Percentiles rank a stretch among this genome's conserved stretches.
Conservation (phyloP, 2,888 invertebrate species). For the Tetragnatha montana region DNA sequence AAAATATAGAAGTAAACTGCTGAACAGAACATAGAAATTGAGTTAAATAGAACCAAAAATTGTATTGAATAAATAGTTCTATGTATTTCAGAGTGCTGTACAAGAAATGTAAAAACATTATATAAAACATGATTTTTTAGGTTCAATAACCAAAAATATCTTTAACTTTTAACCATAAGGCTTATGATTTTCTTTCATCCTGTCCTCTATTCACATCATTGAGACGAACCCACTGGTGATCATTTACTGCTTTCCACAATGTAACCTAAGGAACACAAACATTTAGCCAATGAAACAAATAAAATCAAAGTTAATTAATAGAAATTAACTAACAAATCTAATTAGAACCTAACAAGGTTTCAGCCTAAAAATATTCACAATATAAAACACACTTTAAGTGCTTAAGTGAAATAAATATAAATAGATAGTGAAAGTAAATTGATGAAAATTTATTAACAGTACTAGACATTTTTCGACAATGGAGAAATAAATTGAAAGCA, state of each 20-base stretch:
- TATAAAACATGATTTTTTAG: background rate
- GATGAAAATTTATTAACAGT: no score
- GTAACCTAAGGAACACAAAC: slow-evolving; percentile 77
- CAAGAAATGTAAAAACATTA: background rate
- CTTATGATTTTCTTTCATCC: slow-evolving; percentile 54
- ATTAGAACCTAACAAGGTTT: no score
- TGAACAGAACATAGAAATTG: background rate
- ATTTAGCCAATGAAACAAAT: background rate
- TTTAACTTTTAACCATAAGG: background rate
- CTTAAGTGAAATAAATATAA: no score
- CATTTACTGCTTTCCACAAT: slow-evolving; percentile 91
- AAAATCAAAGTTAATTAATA: slow-evolving; percentile 4
- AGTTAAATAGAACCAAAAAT: background rate
- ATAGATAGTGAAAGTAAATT: no score
- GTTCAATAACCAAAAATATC: background rate
- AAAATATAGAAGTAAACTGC: no score
- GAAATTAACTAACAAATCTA: background rate
- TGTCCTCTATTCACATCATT: slow-evolving; percentile 80
- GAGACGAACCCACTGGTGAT: slow-evolving; percentile 94
- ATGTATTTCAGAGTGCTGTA: background rate
- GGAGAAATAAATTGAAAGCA: no score
- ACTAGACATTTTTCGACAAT: no score
- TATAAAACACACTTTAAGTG: no score
- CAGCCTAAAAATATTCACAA: no score
- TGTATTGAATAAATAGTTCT: background rate